Conservation (phyloP, 2,797 vertebrate species). For the Avahi laniger region DNA sequence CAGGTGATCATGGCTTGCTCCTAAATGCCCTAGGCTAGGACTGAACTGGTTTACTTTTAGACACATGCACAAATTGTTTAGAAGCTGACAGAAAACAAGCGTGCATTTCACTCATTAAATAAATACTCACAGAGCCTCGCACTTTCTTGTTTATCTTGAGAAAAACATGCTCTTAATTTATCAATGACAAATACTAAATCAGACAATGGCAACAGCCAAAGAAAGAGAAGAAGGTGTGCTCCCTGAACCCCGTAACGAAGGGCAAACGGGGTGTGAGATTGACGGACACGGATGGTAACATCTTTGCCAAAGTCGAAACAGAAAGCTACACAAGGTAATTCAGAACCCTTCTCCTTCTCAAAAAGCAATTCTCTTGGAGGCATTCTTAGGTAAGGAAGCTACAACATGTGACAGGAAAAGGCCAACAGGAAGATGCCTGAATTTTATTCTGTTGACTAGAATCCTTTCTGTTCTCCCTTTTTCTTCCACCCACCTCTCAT, state of each 20-base stretch:
- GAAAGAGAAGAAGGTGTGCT: background rate
- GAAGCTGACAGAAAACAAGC: background rate
- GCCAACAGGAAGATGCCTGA: fast-evolving
- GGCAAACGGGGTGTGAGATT: background rate
- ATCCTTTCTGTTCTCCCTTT: background rate
- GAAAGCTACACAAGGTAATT: background rate
- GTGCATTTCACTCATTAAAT: background rate
- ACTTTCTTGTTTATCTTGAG: background rate
- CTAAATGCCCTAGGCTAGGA: background rate
- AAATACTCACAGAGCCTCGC: background rate
- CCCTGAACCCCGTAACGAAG: background rate
- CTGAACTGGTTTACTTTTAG: background rate
- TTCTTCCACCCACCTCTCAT: background rate
- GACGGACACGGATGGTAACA: background rate
- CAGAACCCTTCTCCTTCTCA: background rate
- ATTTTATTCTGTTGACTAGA: background rate
- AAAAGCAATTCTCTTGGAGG: background rate
- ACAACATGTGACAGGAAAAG: background rate
- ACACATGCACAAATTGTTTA: background rate
- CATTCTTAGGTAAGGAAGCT: background rate
- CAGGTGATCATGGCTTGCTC: background rate
- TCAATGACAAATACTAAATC: background rate
- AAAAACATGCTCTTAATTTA: background rate
- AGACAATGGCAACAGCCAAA: background rate
- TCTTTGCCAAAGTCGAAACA: background rate